Base-by-base conservation (phyloP, 2,888 invertebrate species). In the Cinara cedri region DNA sequence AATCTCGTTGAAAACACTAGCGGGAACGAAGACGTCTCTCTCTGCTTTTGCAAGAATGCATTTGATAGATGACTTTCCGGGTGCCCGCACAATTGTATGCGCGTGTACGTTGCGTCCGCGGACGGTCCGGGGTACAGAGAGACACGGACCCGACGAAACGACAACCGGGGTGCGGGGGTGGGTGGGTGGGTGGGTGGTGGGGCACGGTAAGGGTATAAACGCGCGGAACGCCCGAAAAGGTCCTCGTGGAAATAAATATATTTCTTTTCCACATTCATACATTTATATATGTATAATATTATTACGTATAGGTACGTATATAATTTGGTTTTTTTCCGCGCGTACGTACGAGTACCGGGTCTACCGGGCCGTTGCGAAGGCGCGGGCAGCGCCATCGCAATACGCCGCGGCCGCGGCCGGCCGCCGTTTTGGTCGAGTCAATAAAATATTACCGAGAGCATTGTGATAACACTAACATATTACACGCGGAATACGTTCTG, bases 61-160 rank as follows among this genome's bases (percentile, higher is more conserved):
- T 72, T 72, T 72, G 72, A 72, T 72, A 60, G 72, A 72, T 72
- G 72, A 72, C 60, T 72, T 57, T 72, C n/a, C n/a, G 24, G 24
- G 72, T 24, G 46, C 46, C 66, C 24, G 66, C 19, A 24, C n/a
- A 46, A 66, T 49, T 49, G n/a, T n/a, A n/a, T n/a, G n/a, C n/a
- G 3, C 49, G 24, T 16, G 63, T 3, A 14, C 34, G 34, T n/a
- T 34, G 34, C 6, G 34, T 34, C 34, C 6, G 34, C 6, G 3
- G 34, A 34, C 34, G 34, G 34, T 4, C 34, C 34, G 34, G n/a
- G n/a, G n/a, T n/a, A 34, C 34, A 34, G 34, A 34, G 34, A 34
- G 34, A 34, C 6, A 34, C 34, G 6, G 34, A n/a, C n/a, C n/a
- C n/a, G n/a, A n/a, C n/a, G n/a, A n/a, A n/a, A n/a, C n/a, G n/a